A percentile compares a stretch with the other conserved stretches of the same genome.
Evolutionary conservation across 2,888 invertebrate genomes (phyloP).

Genomic region (Allolobophora icterica): DNA sequence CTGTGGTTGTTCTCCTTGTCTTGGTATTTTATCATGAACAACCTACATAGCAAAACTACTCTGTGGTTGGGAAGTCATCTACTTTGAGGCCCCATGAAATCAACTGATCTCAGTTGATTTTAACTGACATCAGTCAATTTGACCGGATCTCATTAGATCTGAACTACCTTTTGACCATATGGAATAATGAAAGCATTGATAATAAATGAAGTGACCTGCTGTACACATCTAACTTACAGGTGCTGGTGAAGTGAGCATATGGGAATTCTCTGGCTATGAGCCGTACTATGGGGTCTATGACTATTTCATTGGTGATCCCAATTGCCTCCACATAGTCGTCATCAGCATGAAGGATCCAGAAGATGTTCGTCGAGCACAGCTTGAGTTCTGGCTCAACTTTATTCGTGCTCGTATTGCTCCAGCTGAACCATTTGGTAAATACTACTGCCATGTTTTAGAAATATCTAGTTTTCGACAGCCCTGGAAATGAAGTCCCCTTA

Average conservation of each 20-base stretch:
- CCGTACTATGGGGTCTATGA: slow-evolving; percentile 75
- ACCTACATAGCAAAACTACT: too few relatives aligned
- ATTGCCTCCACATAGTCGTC: slow-evolving; percentile 73
- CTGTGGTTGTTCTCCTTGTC: too few relatives aligned
- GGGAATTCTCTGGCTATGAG: slow-evolving; percentile 81
- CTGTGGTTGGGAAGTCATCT: too few relatives aligned
- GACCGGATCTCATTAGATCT: background rate
- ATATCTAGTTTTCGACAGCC: background rate
- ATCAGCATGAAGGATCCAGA: slow-evolving; percentile 75
- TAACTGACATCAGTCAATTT: background rate
- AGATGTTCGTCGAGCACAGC: slow-evolving; percentile 71
- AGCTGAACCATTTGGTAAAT: slow-evolving; percentile 64
- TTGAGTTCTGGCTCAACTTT: slow-evolving; percentile 77
- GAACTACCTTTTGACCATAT: background rate
- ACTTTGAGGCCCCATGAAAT: too few relatives aligned
- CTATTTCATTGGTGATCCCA: slow-evolving; percentile 74
- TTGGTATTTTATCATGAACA: background rate
- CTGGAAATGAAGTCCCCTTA: background rate
- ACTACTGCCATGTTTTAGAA: background rate
- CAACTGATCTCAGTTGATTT: too few relatives aligned
- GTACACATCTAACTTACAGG: slow-evolving; percentile 57
- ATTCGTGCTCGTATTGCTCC: slow-evolving; percentile 74
- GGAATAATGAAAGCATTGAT: background rate
- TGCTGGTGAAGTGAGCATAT: slow-evolving; percentile 73
- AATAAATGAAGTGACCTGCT: background rate